Evolutionary conservation across 2,888 invertebrate species (phyloP), one percentile per base, ranked within the genome.

Genomic region (Muscina levida): DNA sequence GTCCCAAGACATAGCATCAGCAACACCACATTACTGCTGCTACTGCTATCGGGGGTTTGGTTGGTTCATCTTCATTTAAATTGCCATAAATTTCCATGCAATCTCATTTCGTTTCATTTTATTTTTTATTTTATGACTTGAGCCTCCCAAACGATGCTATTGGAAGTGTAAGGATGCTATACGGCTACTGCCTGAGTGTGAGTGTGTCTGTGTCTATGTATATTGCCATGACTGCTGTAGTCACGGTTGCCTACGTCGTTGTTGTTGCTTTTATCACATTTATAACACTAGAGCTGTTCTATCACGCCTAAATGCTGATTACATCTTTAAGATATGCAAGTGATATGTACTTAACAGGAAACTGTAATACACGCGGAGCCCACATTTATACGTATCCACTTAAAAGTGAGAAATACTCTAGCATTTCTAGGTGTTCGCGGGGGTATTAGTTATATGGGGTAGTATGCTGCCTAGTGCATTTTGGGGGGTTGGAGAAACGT

Each of bases 271-370:
- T 66, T 70, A 80, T 76, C 31, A 66, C 72, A 76, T 80, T 80
- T 80, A 53, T 77, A 77, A 73, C 59, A 81, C 81, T 77, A 72
- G 74, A 82, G 74, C 79, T 82, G 82, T 78, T 77, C 82, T 82
- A 82, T 80, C 82, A 71, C 72, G 77, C 72, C 75, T 78, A 82
- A 72, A 80, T 80, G 77, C 77, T 82, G 82, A 82, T 82, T 79
- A 75, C 72, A 80, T 82, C 82, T 82, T 66, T 59, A 77, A 79
- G 82, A 80, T 82, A 80, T 75, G 66, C 82, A 74, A 79, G 75
- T 78, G 82, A 79, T 72, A 66, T 78, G 74, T 82, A 77, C 77
- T 81, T 77, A 56, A 72, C 39, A 19, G 74, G 17, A 74, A 74
- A 71, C 39, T 17, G 59, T 59, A 17, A n/a, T 5, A 39, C 59